Percentiles rank a stretch among this genome's conserved stretches.
Conservation (phyloP, 1,140 invertebrate genomes). For the Pseudachorutes palmiensis region DNA sequence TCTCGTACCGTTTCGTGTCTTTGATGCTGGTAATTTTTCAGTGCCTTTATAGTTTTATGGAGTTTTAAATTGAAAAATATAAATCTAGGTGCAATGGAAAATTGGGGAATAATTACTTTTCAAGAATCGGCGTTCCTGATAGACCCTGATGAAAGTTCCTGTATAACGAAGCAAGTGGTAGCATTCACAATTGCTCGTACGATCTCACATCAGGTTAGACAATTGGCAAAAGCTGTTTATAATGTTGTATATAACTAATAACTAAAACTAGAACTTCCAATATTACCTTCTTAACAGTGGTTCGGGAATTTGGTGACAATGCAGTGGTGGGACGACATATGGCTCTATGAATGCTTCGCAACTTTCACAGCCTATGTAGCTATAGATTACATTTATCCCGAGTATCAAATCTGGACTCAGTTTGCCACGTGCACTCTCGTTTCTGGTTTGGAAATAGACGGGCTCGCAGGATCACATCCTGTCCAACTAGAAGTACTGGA, state of each 20-base stretch:
- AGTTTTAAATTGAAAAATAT: neutral
- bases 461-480: conserved; percentile 78
- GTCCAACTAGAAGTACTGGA: conserved; percentile 81
- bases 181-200: conserved; percentile 73
- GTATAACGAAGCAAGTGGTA: conserved; percentile 72
- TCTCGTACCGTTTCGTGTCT: conserved; percentile 86
- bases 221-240: conserved; percentile 72
- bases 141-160: conserved; percentile 64
- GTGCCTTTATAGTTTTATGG: neutral
- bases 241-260: no score
- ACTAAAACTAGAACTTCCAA: no score
- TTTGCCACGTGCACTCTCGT: conserved; percentile 65
- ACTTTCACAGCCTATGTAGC: conserved; percentile 43
- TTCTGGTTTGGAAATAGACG: conserved; percentile 74
- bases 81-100: conserved; percentile 47
- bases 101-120: conserved; percentile 48
- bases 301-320: conserved; percentile 46
- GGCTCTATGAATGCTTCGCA: conserved; percentile 50
- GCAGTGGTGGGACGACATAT: conserved; percentile 48
- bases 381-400: conserved; percentile 43
- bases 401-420: conserved; percentile 52
- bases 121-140: conserved; percentile 47
- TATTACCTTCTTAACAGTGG: no score
- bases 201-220: conserved; percentile 83
- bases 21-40: conserved; percentile 54